Evolutionary conservation across 2,888 invertebrate species (phyloP).

Genomic region (Aplocera efformata): DNA sequence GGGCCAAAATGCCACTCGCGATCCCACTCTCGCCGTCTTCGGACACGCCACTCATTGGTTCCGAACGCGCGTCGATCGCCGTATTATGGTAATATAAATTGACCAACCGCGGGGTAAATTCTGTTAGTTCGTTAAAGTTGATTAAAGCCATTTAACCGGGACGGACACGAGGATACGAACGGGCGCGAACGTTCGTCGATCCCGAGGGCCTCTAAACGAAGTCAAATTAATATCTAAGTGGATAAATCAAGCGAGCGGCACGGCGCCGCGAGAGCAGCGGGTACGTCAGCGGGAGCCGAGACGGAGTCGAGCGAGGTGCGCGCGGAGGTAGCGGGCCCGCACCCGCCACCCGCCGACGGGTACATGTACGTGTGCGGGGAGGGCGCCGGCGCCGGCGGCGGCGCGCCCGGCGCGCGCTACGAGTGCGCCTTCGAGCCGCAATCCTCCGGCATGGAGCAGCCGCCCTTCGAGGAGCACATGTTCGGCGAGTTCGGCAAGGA

Average conservation of each 20-base stretch:
- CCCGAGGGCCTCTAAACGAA: constrained; percentile 71
- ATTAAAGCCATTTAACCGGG: constrained; percentile 81
- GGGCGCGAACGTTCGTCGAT: constrained; percentile 72
- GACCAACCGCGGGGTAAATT: constrained; percentile 79
- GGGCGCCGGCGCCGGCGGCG: constrained; percentile 25
- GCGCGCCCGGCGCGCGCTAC: constrained; percentile 55
- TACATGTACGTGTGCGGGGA: constrained; percentile 77
- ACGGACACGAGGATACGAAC: constrained; percentile 74
- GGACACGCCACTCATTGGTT: constrained; percentile 61
- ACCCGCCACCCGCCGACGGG: constrained; percentile 69
- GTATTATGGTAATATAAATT: constrained; percentile 81
- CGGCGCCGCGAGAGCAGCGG: constrained; percentile 37
- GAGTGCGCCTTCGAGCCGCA: constrained; percentile 66
- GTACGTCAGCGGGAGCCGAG: constrained; percentile 49
- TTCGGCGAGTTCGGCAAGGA: constrained; percentile 87
- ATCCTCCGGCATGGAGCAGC: constrained; percentile 84
- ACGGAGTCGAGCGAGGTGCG: constrained; percentile 73
- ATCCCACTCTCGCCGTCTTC: constrained; percentile 33
- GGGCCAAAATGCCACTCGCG: constrained; percentile 48
- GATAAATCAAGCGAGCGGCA: constrained; percentile 49
- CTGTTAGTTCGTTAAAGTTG: constrained; percentile 81
- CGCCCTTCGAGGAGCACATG: constrained; percentile 88
- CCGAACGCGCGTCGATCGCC: constrained; percentile 42
- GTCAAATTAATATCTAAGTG: constrained; percentile 70
- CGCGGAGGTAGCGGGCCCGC: constrained; percentile 73